phyloP scores from a whole-genome alignment of 2,797 vertebrate genomes.

The Alfaro cultratus region DNA sequence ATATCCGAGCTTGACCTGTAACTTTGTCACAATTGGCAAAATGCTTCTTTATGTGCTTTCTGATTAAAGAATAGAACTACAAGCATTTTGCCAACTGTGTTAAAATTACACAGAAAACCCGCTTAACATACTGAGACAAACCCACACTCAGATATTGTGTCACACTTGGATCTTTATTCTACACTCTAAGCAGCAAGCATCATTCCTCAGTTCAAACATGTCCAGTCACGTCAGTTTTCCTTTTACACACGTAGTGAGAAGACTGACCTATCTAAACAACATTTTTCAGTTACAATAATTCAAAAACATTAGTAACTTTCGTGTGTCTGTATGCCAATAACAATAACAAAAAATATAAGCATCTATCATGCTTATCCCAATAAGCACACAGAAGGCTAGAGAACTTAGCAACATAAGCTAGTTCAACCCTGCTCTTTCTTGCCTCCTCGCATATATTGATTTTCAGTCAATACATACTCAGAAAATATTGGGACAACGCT shows the following conservation, averaged over 20 bases:
- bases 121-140: background rate
- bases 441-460: background rate
- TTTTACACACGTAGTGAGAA: background rate
- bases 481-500: background rate
- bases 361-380: slow-evolving; percentile 7
- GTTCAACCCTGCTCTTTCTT: background rate
- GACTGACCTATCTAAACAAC: background rate
- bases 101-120: background rate
- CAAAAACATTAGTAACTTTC: background rate
- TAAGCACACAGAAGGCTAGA: background rate
- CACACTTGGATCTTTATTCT: background rate
- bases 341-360: too few relatives aligned
- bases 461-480: background rate
- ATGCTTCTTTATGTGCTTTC: background rate
- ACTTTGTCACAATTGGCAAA: background rate
- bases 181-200: slow-evolving; percentile 26
- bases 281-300: background rate
- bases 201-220: background rate
- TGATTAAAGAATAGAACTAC: background rate
- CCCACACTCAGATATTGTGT: background rate
- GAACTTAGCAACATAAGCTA: slow-evolving; percentile 18
- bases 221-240: slow-evolving; percentile 6
- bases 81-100: background rate
- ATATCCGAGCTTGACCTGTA: background rate
- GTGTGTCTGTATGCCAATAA: background rate